Conservation (phyloP, 2,888 invertebrate species). For the Microctonus hyperodae region DNA sequence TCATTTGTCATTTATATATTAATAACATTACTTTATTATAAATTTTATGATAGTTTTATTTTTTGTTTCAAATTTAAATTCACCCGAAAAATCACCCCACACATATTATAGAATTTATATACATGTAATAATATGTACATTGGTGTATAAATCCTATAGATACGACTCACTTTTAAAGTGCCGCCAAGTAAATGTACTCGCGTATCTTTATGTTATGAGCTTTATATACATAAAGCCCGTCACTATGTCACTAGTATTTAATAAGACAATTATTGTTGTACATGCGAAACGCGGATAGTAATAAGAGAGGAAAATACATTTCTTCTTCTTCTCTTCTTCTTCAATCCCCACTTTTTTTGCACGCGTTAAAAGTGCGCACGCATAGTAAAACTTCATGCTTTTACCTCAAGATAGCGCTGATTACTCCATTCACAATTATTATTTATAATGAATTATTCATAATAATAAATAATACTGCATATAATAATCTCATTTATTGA, state of each 20-base stretch:
- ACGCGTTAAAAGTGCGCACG: not conserved
- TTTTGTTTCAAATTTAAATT: too few relatives aligned
- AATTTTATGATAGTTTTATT: too few relatives aligned
- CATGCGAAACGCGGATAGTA: not conserved
- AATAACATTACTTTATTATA: not conserved
- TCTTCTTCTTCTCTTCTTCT: not conserved
- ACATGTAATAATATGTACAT: too few relatives aligned
- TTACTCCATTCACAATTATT: not conserved
- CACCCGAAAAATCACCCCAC: too few relatives aligned
- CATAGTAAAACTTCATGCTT: not conserved
- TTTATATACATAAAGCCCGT: conserved; percentile 6
- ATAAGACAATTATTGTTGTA: not conserved
- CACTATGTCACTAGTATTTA: not conserved
- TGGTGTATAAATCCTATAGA: too few relatives aligned
- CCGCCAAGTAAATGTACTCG: conserved; percentile 2
- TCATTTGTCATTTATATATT: not conserved
- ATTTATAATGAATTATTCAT: not conserved
- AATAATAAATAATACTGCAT: not conserved
- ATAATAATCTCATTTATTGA: too few relatives aligned
- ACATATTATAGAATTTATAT: too few relatives aligned
- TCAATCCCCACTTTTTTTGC: too few relatives aligned
- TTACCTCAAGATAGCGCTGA: not conserved
- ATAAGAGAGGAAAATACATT: not conserved
- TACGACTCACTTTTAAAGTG: not conserved
- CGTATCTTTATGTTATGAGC: not conserved